Evolutionary conservation across 2,888 invertebrate genomes (phyloP), one percentile per base, ranked within the genome.

Genomic region (Drosophila nr. medialis): DNA sequence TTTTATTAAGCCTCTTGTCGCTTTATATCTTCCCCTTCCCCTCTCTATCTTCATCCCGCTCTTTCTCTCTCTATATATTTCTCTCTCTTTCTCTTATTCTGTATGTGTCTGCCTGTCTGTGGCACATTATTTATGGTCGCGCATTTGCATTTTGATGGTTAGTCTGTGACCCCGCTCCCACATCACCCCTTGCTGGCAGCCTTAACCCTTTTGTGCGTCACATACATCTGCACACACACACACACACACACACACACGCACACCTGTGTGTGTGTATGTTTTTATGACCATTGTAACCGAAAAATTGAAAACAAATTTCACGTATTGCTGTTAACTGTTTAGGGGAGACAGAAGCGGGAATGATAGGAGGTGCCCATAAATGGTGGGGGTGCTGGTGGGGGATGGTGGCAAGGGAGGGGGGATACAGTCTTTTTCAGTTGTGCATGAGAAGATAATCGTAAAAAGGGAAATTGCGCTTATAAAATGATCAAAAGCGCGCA

Each of bases 81-180:
- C 54, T 0, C 6, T 15, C 40, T 49, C 27, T 29, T 40, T 21
- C 15, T n/a, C 38, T 36, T 15, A n/a, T 40, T 29, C 4, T 32
- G 13, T 38, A 6, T 50, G 67, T 75, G 62, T 61, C 61, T 72
- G 77, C 56, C 64, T 65, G 84, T 83, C 71, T 77, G 63, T 66
- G 80, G 61, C 74, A 73, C 80, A 80, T 88, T 83, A 88, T 88
- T 87, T 87, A 89, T 87, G 83, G 80, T 78, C 76, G 80, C 89
- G 80, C 87, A 91, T 91, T 91, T 91, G 90, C 90, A 91, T 87
- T 84, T 90, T 85, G 80, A 81, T 83, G 85, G 84, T 75, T 81
- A 70, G 48, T 48, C 48, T 53, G 53, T 32, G 50, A 45, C 45
- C 18, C 34, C 30, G 11, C 30, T 30, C 42, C 56, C 56, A 30